Evolutionary conservation across 2,888 invertebrate species (phyloP), one percentile per base, ranked within the genome.

Genomic region (Heliconius hortense): DNA sequence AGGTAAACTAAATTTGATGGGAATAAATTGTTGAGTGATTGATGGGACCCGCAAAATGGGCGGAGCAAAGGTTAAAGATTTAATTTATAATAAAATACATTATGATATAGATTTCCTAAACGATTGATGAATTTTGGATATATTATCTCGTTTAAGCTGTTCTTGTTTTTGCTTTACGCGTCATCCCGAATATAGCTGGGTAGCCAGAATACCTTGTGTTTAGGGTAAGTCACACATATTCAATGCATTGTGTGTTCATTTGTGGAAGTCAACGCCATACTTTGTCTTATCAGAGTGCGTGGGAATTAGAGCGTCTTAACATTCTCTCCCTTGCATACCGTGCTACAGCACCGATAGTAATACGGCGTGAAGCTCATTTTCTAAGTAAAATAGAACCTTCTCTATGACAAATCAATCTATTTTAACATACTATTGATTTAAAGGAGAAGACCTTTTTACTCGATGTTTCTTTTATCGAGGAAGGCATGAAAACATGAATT

Each of bases 1-100:
- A 43, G 39, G 35, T 60, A 18, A 60, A 39, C 35, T 15, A 59
- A 39, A 71, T 43, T 68, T 60, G 10, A 71, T 60, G 18, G 26
- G 24, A 71, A 59, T 60, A 71, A 35, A 39, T 59, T 60, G 35
- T 59, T 10, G 15, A 28, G 31, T 69, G 31, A 53, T 69, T n/a
- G 53, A 69, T 56, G 48, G n/a, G 13, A 15, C 1, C 21, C 31
- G 21, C 21, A 31, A 11, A 63, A 8, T 28, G 63, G 3, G 21
- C 0, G 21, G 31, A n/a, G 63, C 28, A 10, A 21, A 21, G 64
- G 35, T 10, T 64, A 11, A 63, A 18, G 21, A 31, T 18, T 67
- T 48, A 26, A 67, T 43, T 48, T 53, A 62, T 21, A 21, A 53
- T 53, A 8, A 53, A 18, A 62, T 28, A 62, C 28, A 26, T 28